Evolutionary conservation across 2,888 invertebrate genomes (phyloP), one percentile per base, ranked within the genome.

Genomic region (Galerucella pusilla): DNA sequence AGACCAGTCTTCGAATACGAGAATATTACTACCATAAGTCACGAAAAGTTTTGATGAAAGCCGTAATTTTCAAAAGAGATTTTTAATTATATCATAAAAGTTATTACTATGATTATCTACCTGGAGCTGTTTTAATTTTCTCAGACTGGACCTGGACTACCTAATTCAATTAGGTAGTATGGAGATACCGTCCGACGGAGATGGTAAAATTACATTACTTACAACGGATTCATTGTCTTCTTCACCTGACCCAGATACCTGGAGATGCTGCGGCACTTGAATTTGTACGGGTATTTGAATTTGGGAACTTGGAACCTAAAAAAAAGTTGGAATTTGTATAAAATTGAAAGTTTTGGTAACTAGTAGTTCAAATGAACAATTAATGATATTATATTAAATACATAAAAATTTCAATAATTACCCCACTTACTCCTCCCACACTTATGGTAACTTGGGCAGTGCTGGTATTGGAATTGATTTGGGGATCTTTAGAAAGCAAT

Each of bases 211-310:
- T 59, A 89, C 90, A 0, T 90, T 90, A 67, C 87, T 88, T 63
- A 88, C 86, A 78, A 85, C 86, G 28, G 85, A 84, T n/a, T 86
- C 86, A 64, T 84, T 85, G 6, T 83, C 83, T 73, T 86, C 87
- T n/a, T 83, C 83, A 66, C 83, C 84, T 9, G 82, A 76, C n/a
- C 82, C 79, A 9, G 79, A 64, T 60, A 88, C 84, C 77, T 87
- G 87, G 68, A 88, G 85, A 77, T 86, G 88, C 81, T 90, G 91
- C 14, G 92, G 92, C 84, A 92, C 91, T 88, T 91, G 92, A 80
- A 92, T 92, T 86, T 92, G 92, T 20, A 92, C 91, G 1, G 92
- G 92, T 75, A 91, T 89, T 78, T 91, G 90, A 78, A 90, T 88
- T 86, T 90, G 91, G 77, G 91, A 90, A 28, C 91, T 90, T n/a